Conservation (phyloP, 2,797 vertebrate genomes). For the Florisuga fusca region DNA sequence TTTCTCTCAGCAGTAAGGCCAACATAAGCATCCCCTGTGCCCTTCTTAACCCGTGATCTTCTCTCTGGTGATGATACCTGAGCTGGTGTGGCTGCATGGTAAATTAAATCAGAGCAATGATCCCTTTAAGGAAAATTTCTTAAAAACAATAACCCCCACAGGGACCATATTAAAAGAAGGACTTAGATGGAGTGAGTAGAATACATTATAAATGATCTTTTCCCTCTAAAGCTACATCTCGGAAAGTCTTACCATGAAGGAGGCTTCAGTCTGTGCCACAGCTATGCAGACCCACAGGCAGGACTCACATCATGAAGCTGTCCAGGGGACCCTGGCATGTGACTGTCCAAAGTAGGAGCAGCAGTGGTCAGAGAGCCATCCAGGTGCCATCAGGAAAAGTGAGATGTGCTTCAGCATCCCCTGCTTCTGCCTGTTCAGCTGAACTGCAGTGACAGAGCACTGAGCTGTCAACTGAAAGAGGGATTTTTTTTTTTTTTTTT, state of each 20-base stretch:
- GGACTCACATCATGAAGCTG: rapidly evolving
- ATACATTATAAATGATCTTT: not conserved
- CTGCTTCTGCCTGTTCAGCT: not conserved
- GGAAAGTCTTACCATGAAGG: not conserved
- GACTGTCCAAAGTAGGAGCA: rapidly evolving
- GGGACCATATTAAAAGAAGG: not conserved
- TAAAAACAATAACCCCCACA: not conserved
- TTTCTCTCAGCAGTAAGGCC: not conserved
- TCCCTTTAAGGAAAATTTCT: not conserved
- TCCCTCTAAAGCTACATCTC: not conserved
- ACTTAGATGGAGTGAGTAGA: not conserved
- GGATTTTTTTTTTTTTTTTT: not conserved
- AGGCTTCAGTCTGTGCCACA: rapidly evolving
- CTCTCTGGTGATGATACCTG: not conserved
- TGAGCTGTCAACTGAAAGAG: not conserved
- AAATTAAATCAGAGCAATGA: not conserved
- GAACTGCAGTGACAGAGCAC: not conserved
- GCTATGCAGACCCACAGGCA: not conserved
- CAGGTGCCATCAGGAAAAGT: rapidly evolving
- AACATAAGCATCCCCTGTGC: not conserved
- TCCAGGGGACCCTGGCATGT: rapidly evolving
- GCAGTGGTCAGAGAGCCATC: rapidly evolving
- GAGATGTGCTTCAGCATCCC: not conserved
- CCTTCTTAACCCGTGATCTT: not conserved
- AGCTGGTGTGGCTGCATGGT: not conserved